Evolutionary conservation across 2,797 vertebrate species (phyloP), one percentile per base, ranked within the genome.

Genomic region (Sebastes reedi): DNA sequence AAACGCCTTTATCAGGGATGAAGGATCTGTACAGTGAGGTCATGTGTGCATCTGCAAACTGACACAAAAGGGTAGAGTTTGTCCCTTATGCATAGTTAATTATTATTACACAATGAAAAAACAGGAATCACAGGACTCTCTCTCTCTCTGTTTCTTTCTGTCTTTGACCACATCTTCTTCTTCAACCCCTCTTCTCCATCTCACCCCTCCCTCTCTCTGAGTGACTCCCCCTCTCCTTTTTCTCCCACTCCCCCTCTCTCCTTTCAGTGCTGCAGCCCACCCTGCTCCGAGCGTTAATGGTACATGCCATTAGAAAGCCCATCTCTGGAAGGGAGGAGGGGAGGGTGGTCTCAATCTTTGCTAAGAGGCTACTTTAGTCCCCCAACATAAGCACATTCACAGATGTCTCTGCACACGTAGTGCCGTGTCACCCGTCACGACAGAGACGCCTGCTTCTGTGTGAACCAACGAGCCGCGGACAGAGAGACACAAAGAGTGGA

Each of bases 281-380:
- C 96, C 87, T 94, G 85, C 95, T 93, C 94, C 72, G 67, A 91
- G 95, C 92, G 89, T 91, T 92, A 96, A 96, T 97, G 97, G 97
- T 97, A 97, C 95, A 94, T 96, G 96, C 97, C 97, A 93, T 96
- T 89, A 93, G 95, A 95, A 91, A 91, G 94, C 88, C 90, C 92
- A 86, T 95, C 94, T 94, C 91, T 93, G 86, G 80, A 82, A 84
- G 89, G 79, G 92, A 88, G 93, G 94, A 82, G 89, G 86, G 83
- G 60, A 92, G 89, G 94, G 93, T 94, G 95, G 95, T 95, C 94
- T 96, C 93, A 93, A 89, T 92, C 93, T 90, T 78, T 88, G 91
- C 88, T 88, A 94, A 93, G 95, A 95, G 93, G 94, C 94, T 93
- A 95, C 95, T 96, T 93, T 94, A 94, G 92, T 94, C 95, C 95